These are phyloP conservation scores for Hycleus phaleratus DNA, from an alignment of 1,140 invertebrate genomes.

Conservation along the genomic window DNA sequence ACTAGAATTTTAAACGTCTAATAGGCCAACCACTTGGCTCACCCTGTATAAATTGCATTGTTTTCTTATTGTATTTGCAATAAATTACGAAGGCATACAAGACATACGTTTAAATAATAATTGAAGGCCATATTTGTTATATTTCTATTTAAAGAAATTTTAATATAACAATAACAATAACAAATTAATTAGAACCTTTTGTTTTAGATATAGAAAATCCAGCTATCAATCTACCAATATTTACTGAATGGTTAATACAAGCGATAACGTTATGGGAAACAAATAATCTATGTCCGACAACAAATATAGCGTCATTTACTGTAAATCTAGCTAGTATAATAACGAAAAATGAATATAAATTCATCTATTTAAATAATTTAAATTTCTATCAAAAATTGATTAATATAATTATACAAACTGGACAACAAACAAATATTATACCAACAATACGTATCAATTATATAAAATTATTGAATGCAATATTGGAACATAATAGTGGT, in stretches of 20 bases:
- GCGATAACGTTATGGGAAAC: constrained; percentile 26
- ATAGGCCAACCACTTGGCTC: no score
- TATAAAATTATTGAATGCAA: constrained; percentile 47
- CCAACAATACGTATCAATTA: constrained; percentile 55
- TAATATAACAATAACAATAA: not conserved
- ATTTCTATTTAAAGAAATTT: not conserved
- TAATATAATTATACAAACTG: constrained; percentile 28
- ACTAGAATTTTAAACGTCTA: no score
- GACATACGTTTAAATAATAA: not conserved
- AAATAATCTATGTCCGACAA: constrained; percentile 30
- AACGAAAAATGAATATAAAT: constrained; percentile 40
- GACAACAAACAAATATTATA: constrained; percentile 34
- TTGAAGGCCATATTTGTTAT: not conserved
- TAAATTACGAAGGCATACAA: not conserved
- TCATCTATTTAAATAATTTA: constrained; percentile 34
- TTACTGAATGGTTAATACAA: constrained; percentile 24
- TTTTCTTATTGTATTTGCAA: no score
- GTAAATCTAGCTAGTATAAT: constrained; percentile 43
- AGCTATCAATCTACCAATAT: constrained; percentile 14
- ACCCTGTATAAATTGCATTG: no score
- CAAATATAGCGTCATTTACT: constrained; percentile 41
- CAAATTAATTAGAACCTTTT: constrained; percentile 8
- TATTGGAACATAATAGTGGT: constrained; percentile 47
- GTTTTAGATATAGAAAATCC: not conserved
- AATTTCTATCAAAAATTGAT: constrained; percentile 41